A percentile compares a stretch with the other conserved stretches of the same genome.
Evolutionary conservation across 2,113 vertebrate genomes (phyloP).

Genomic region (Chaetodon auriga): DNA sequence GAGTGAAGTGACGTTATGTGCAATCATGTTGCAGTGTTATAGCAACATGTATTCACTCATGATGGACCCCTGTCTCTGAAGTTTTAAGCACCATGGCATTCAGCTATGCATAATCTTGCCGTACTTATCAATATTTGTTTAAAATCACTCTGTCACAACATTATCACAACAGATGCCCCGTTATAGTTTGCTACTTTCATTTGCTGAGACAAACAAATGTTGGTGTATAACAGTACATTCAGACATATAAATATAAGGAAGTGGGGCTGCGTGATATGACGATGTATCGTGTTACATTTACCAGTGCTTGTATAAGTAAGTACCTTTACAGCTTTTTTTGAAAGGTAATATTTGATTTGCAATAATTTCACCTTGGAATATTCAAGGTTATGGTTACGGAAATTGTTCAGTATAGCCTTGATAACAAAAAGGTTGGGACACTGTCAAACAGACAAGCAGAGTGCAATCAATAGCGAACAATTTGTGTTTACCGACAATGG

Average conservation of each 20-base stretch:
- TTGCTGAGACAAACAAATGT: not conserved
- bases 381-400: not conserved
- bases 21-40: not conserved
- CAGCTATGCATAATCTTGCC: not conserved
- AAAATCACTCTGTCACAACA: not conserved
- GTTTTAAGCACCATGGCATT: not conserved
- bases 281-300: too few relatives aligned
- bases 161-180: not conserved
- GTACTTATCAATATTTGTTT: not conserved
- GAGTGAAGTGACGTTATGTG: too few relatives aligned
- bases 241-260: too few relatives aligned
- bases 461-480: too few relatives aligned
- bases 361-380: not conserved
- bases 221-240: not conserved
- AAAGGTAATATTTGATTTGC: not conserved
- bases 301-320: too few relatives aligned
- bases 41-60: not conserved
- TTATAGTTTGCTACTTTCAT: not conserved
- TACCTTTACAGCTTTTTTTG: too few relatives aligned
- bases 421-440: too few relatives aligned
- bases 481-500: too few relatives aligned
- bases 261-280: too few relatives aligned
- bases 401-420: too few relatives aligned
- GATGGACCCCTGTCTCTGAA: not conserved
- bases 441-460: too few relatives aligned